Evolutionary conservation across 2,888 invertebrate species (phyloP).

Genomic region (Dasysyrphus tricinctus): DNA sequence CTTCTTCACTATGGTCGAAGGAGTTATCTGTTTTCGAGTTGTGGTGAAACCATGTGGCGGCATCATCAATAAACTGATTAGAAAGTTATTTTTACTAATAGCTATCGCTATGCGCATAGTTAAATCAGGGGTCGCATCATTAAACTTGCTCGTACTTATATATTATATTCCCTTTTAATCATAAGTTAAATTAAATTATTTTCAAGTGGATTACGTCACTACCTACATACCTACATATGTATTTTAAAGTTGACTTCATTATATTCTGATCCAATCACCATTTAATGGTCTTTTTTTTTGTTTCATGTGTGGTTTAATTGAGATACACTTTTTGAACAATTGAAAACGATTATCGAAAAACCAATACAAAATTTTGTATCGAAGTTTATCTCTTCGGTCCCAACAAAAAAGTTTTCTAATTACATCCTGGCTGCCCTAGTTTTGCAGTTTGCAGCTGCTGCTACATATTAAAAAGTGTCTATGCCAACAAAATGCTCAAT

Average conservation of each 20-base stretch:
- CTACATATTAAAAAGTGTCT: slow-evolving; percentile 12
- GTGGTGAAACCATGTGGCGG: too few relatives aligned
- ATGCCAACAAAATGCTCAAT: slow-evolving; percentile 9
- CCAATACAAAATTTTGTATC: neutral
- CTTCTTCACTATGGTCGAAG: too few relatives aligned
- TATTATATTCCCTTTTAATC: too few relatives aligned
- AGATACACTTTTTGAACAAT: neutral
- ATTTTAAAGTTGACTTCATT: neutral
- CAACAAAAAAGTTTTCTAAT: neutral
- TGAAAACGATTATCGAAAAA: neutral
- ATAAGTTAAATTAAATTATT: too few relatives aligned
- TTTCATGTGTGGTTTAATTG: neutral
- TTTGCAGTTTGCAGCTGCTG: neutral
- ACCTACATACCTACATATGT: too few relatives aligned
- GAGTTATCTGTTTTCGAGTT: too few relatives aligned
- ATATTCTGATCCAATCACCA: neutral
- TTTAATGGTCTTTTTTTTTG: neutral
- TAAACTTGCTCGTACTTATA: too few relatives aligned
- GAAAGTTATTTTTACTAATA: too few relatives aligned
- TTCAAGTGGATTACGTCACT: too few relatives aligned
- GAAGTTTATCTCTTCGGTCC: neutral
- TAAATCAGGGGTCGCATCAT: too few relatives aligned
- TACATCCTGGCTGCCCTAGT: neutral
- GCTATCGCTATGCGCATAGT: too few relatives aligned
- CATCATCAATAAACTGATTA: too few relatives aligned